Evolutionary conservation across 2,113 vertebrate genomes (phyloP), one percentile per base, ranked within the genome.

Genomic region (Aldabrachelys gigantea): DNA sequence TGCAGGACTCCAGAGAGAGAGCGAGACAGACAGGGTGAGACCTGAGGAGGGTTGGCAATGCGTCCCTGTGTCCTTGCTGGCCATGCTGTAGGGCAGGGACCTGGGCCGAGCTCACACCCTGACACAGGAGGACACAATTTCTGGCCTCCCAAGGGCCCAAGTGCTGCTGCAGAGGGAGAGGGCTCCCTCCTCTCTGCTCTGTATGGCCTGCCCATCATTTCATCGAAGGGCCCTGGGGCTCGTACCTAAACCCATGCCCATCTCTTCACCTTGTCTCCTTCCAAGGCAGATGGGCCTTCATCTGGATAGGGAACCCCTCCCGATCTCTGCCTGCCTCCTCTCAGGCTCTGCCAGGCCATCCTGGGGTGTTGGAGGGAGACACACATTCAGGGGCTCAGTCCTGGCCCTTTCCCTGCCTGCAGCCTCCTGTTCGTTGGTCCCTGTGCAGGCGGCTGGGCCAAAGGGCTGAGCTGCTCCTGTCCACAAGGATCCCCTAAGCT

Each of bases 1-100:
- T 99, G 92, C 99, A 99, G 54, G 99, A 99, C 99, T 99, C 96
- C 29, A 90, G 31, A 53, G 92, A 93, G 75, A 0, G 0, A 96
- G 69, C 89, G 1, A 3, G 62, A 27, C n/a, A 41, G 81, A 35
- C 24, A 8, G 54, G 0, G 0, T 92, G 94, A 95, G 90, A 87
- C 41, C 87, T 47, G 76, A 16, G 35, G 38, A 85, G 50, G 31
- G 62, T n/a, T 65, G 31, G 4, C n/a, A 89, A 19, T 54, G 44
- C 25, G 53, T 29, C 88, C 80, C 80, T 79, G 50, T 9, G 27
- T 10, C 50, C 3, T 94, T 44, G 35, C 80, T 38, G 50, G 16
- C 19, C 38, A 4, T 38, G 52, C 78, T 57, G 47, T 24, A 8
- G 24, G 44, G 50, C 13, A 52, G 52, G 21, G 31, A 35, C 41